phyloP scores from a whole-genome alignment of 1,140 invertebrate genomes.

The Trachelipus rathkii region DNA sequence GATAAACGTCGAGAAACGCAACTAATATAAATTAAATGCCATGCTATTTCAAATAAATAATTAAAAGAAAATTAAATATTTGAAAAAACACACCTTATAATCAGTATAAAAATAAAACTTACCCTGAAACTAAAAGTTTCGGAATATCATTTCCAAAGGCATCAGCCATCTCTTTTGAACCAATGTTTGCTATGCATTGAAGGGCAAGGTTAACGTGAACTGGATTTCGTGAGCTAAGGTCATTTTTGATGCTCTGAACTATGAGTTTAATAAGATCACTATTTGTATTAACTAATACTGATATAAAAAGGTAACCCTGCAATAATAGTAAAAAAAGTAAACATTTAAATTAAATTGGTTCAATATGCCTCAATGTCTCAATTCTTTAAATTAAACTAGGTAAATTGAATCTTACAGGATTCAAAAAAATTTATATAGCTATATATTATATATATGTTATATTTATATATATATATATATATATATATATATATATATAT shows the following conservation, averaged over 20 bases:
- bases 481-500: too few relatives aligned
- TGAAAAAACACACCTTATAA: too few relatives aligned
- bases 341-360: too few relatives aligned
- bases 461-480: too few relatives aligned
- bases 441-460: too few relatives aligned
- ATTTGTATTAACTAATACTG: slow-evolving; percentile 97
- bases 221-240: slow-evolving; percentile 92
- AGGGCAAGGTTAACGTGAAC: slow-evolving; percentile 98
- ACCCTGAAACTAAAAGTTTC: slow-evolving; percentile 94
- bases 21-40: too few relatives aligned
- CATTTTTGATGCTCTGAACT: slow-evolving; percentile 99
- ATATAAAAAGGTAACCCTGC: slow-evolving; percentile 98
- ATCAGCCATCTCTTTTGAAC: slow-evolving; percentile 98
- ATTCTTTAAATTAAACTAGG: neutral
- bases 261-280: slow-evolving; percentile 99
- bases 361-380: too few relatives aligned
- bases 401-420: neutral
- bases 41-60: too few relatives aligned
- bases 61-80: too few relatives aligned
- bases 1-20: too few relatives aligned
- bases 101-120: slow-evolving; percentile 48
- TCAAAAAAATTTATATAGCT: neutral
- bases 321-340: slow-evolving; percentile 49
- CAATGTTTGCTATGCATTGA: slow-evolving; percentile 99
- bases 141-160: slow-evolving; percentile 97